A percentile compares a stretch with the other conserved stretches of the same genome.
Evolutionary conservation across 2,113 vertebrate species (phyloP).

Genomic region (Lophius piscatorius): DNA sequence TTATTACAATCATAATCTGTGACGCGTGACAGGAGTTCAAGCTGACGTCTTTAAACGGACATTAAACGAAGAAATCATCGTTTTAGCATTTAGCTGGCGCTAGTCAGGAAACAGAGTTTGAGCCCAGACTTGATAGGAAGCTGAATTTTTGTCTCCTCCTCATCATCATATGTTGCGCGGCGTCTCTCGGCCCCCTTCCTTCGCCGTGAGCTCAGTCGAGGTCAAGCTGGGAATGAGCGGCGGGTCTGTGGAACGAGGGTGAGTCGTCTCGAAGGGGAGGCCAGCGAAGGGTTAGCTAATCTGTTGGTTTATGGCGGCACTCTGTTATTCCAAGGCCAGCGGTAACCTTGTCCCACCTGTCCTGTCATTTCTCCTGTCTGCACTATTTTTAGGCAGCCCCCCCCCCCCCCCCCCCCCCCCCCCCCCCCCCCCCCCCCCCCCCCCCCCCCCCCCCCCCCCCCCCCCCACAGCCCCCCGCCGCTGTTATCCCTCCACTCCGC

Average conservation of each 20-base stretch:
- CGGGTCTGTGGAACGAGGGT: constrained; percentile 30
- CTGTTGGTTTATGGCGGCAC: constrained; percentile 77
- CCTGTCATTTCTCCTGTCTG: constrained; percentile 77
- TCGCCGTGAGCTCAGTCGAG: constrained; percentile 30
- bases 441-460: not conserved
- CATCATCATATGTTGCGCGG: constrained; percentile 1
- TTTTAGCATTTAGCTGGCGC: no score
- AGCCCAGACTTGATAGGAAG: not conserved
- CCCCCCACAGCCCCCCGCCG: not conserved
- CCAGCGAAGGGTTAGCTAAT: constrained; percentile 66
- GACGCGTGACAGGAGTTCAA: no score
- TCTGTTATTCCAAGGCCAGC: constrained; percentile 77
- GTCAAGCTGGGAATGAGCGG: constrained; percentile 48
- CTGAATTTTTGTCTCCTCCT: not conserved
- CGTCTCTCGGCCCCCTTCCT: constrained; percentile 2
- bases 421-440: not conserved
- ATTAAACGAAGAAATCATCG: no score
- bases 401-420: not conserved
- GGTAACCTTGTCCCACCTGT: constrained; percentile 78
- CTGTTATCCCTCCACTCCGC: not conserved
- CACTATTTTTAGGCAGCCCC: constrained; percentile 77
- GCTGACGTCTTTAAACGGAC: no score
- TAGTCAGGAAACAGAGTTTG: not conserved
- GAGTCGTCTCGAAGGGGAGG: constrained; percentile 28
- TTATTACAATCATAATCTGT: no score